Conservation (phyloP, 2,888 invertebrate genomes). For the Kuschelorhynchus macadamiae region DNA sequence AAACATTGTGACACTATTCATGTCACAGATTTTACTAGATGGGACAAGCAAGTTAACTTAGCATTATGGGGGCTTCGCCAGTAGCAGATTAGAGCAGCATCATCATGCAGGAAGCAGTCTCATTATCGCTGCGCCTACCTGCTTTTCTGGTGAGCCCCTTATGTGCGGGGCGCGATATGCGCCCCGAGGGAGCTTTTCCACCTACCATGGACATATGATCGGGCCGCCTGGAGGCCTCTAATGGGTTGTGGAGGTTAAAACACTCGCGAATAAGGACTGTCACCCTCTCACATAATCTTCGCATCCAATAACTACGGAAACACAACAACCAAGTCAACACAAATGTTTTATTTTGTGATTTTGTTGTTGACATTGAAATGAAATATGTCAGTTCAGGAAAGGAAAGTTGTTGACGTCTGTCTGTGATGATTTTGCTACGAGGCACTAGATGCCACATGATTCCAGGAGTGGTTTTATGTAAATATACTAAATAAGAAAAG, state of each 20-base stretch:
- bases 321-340: slow-evolving; percentile 11
- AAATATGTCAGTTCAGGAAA: too few species aligned
- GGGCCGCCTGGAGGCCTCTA: slow-evolving; percentile 21
- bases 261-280: slow-evolving; percentile 5
- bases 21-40: too few species aligned
- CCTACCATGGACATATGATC: slow-evolving; percentile 46
- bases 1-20: too few species aligned
- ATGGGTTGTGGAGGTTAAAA: slow-evolving; percentile 5
- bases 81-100: slow-evolving; percentile 43
- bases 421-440: too few species aligned
- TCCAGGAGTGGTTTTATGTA: too few species aligned
- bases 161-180: slow-evolving; percentile 30
- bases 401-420: too few species aligned
- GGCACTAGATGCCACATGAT: too few species aligned
- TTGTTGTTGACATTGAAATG: slow-evolving; percentile 39
- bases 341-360: slow-evolving; percentile 18
- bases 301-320: not conserved
- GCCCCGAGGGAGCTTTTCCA: slow-evolving; percentile 39
- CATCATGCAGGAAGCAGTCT: slow-evolving; percentile 37
- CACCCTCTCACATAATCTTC: slow-evolving; percentile 28
- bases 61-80: slow-evolving; percentile 41
- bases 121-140: slow-evolving; percentile 41
- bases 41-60: slow-evolving; percentile 32
- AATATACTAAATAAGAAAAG: too few species aligned
- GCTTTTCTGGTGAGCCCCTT: slow-evolving; percentile 45